Evolutionary conservation across 2,113 vertebrate species (phyloP), one percentile per base, ranked within the genome.

Genomic region (Peromyscus californicus): DNA sequence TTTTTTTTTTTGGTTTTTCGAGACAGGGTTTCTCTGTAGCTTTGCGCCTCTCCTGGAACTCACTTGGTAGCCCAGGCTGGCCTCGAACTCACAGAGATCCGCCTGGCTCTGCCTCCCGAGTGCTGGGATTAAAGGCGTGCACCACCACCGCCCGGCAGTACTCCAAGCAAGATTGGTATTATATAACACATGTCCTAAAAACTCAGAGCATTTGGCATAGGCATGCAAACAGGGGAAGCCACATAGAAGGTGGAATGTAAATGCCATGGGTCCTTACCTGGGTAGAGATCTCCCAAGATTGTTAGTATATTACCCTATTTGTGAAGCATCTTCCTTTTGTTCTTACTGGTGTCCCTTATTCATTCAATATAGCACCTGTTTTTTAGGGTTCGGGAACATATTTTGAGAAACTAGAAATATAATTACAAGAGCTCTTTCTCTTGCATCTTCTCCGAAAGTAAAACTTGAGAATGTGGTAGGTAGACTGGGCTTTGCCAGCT

Each of bases 391-490:
- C 11, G 57, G 9, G 4, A 79, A 72, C 54, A 65, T 24, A n/a
- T 67, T 69, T 84, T 57, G 70, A 93, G 59, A 89, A 89, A 65
- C 51, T 61, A 48, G 80, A 87, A 84, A 89, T 89, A n/a, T 61
- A 90, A 74, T 76, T 42, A 78, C 39, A 17, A 67, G 91, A 83
- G 15, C 78, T 86, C 31, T 76, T 85, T 12, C 59, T 72, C 17
- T 63, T 74, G 11, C 26, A 78, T n/a, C 48, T 92, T 67, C 51
- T 80, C 26, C 15, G 24, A 42, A 70, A 63, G 12, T 33, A 39
- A 3, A 12, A 69, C 19, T 84, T 89, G 5, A 79, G 61, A 85
- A 42, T 83, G 21, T 74, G 36, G 76, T 65, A 22, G 45, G 61
- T 61, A 90, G 12, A 54, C 17, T 19, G 33, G 13, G 42, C 33